Evolutionary conservation across 2,113 vertebrate genomes (phyloP).

Genomic region (Pygoscelis antarcticus): DNA sequence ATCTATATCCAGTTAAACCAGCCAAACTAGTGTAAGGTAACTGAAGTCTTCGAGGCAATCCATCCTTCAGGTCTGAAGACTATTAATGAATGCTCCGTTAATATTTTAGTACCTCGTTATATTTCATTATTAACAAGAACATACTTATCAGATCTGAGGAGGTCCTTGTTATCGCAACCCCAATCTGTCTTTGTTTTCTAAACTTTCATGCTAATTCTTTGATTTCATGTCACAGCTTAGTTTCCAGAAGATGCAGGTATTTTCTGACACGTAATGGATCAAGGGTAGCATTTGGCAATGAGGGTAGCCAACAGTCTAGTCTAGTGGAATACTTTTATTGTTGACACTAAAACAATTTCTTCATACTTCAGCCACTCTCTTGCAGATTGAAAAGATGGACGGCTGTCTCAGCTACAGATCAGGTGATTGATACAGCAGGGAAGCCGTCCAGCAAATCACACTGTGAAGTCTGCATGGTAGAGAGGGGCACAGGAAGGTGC

Average conservation of each 20-base stretch:
- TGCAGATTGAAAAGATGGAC: neutral
- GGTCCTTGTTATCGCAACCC: constrained; percentile 25
- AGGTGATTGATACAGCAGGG: neutral
- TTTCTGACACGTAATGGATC: neutral
- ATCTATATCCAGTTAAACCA: neutral
- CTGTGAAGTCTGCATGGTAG: neutral
- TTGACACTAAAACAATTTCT: neutral
- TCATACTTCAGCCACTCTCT: neutral
- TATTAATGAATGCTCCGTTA: constrained; percentile 19
- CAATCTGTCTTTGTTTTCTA: constrained; percentile 22
- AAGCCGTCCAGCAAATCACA: neutral
- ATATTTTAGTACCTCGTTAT: constrained; percentile 16
- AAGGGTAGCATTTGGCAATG: neutral
- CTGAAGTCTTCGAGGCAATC: constrained; percentile 22
- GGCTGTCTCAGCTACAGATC: neutral
- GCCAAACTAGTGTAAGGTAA: neutral
- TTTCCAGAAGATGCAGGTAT: neutral
- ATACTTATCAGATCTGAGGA: constrained; percentile 6
- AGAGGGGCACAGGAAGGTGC: neutral
- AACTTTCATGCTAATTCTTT: constrained; percentile 7
- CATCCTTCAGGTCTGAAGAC: constrained; percentile 4
- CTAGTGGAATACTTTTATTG: neutral
- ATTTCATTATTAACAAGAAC: constrained; percentile 38
- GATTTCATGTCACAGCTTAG: neutral
- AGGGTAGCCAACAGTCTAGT: neutral